These are phyloP conservation scores for Eulemur coronatus DNA, from an alignment of 2,797 vertebrate species.

Conservation along the genomic window DNA sequence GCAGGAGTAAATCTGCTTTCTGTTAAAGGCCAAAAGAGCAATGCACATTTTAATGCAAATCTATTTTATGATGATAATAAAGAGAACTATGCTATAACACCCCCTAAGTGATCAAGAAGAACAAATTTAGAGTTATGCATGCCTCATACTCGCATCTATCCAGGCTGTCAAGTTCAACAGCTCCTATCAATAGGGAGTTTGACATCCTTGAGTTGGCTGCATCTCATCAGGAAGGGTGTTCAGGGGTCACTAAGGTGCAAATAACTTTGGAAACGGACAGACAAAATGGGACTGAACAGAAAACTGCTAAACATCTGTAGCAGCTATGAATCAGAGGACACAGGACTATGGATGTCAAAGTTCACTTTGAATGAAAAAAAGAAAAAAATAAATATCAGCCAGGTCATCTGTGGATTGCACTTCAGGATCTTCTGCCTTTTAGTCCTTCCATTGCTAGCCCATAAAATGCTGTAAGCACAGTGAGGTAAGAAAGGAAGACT, in stretches of 20 bases:
- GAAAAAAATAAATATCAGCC: neutral
- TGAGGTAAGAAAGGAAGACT: neutral
- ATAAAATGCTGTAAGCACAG: neutral
- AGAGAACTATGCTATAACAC: neutral
- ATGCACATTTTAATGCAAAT: neutral
- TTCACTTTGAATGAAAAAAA: neutral
- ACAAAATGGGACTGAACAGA: neutral
- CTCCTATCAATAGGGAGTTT: neutral
- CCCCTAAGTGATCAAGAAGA: neutral
- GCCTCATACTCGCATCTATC: neutral
- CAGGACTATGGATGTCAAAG: neutral
- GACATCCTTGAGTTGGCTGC: neutral
- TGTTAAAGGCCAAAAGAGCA: neutral
- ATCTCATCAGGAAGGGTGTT: neutral
- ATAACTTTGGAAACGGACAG: neutral
- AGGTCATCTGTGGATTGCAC: neutral
- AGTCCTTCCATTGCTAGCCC: neutral
- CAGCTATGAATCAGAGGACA: neutral
- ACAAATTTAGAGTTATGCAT: neutral
- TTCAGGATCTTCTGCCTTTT: neutral
- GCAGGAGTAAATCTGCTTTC: neutral
- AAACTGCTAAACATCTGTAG: neutral
- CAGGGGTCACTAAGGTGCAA: neutral
- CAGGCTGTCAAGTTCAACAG: neutral
- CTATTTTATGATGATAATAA: neutral